Evolutionary conservation across 2,113 vertebrate species (phyloP), one percentile per base, ranked within the genome.

Genomic region (Cynocephalus volans): DNA sequence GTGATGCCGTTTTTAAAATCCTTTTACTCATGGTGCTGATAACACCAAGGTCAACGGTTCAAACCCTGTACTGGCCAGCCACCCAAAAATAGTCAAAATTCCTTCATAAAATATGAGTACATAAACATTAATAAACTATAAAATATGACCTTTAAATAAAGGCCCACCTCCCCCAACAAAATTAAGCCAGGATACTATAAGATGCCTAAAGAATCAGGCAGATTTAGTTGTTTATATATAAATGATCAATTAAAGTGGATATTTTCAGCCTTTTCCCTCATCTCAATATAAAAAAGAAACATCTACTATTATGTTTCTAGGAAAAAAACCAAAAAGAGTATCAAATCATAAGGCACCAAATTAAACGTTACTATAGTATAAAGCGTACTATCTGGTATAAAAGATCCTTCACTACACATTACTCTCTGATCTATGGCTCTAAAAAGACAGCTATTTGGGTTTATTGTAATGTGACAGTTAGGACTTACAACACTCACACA

Each of bases 61-160:
- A 41, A 41, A 41, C 41, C 41, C 41, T 41, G 41, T 41, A 41
- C 41, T 41, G 41, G 41, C 41, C 4, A 41, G 41, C 41, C 41
- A 41, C 41, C 41, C 41, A 3, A 41, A 41, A 41, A 41, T 4
- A 41, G 41, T 41, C 41, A 41, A 85, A 76, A 87, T 45, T 11
- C 24, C 33, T 75, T 91, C n/a, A 91, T 2, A 90, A 8, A 50
- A 15, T 67, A 85, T 50, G 72, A 41, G 28, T 54, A 79, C 36
- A 83, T 52, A 76, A 76, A 96, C 87, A 15, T 88, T 67, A 88
- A 17, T 52, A 84, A 84, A 93, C 69, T 70, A 82, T 73, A 87
- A 90, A 90, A 93, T 60, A 11, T 90, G 11, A 17, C 41, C 75
- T 73, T 81, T 24, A 75, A 60, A 85, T 54, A 65, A 0, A 80